phyloP scores from a whole-genome alignment of 2,797 vertebrate species.

The Hafferia zeledoni region DNA sequence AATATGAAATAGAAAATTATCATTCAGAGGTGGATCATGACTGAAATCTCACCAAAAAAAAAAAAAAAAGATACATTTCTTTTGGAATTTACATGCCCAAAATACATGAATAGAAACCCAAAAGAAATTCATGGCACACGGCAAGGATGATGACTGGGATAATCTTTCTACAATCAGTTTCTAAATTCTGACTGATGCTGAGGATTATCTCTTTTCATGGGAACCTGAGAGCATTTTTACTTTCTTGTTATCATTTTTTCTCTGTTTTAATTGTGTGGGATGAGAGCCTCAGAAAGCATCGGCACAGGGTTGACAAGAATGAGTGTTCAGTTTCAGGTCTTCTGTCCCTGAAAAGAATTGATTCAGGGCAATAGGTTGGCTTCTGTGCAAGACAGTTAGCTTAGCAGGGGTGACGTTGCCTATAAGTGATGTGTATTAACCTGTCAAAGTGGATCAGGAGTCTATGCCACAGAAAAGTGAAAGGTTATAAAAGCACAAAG shows the following conservation, averaged over 20 bases:
- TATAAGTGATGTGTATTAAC: slow-evolving; percentile 52
- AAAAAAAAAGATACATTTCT: background rate
- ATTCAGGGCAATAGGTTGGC: slow-evolving; percentile 8
- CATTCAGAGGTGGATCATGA: background rate
- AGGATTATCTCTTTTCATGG: background rate
- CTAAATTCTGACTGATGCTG: background rate
- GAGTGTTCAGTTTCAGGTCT: background rate
- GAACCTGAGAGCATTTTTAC: background rate
- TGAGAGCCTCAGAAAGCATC: background rate
- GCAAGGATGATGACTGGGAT: background rate
- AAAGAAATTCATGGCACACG: background rate
- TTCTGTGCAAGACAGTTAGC: slow-evolving; percentile 29
- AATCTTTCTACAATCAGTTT: background rate
- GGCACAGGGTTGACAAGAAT: background rate
- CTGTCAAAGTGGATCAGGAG: slow-evolving; percentile 44
- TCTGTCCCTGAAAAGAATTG: background rate
- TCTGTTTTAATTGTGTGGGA: background rate
- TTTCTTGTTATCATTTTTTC: background rate
- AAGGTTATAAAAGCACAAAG: slow-evolving; percentile 42
- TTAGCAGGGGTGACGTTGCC: background rate
- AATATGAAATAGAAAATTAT: background rate
- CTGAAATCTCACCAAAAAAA: background rate
- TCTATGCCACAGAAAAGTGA: background rate
- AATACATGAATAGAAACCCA: background rate
- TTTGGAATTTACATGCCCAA: background rate